phyloP scores from a whole-genome alignment of 2,797 vertebrate species.

The Chelmon rostratus region DNA sequence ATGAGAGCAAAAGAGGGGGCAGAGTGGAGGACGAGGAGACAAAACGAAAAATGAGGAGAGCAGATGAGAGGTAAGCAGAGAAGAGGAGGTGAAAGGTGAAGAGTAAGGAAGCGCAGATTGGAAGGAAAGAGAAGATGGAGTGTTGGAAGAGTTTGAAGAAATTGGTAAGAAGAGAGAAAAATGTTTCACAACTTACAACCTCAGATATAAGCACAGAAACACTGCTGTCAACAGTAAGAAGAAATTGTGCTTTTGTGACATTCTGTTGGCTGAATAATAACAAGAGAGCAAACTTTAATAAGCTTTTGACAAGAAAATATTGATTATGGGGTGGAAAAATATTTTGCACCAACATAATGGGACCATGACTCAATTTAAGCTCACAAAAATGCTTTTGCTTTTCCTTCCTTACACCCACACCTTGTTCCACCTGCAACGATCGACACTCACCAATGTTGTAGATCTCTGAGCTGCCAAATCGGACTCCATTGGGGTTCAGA shows the following conservation, averaged over 20 bases:
- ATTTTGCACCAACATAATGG: neutral
- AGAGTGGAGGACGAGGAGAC: slow-evolving; percentile 16
- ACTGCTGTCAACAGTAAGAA: neutral
- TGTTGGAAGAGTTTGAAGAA: slow-evolving; percentile 14
- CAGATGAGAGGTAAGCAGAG: slow-evolving; percentile 18
- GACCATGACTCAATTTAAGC: neutral
- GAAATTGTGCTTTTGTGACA: neutral
- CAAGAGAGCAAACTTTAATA: slow-evolving; percentile 1
- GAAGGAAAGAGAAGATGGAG: neutral
- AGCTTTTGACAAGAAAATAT: neutral
- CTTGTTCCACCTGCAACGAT: slow-evolving; percentile 2
- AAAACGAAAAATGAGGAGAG: slow-evolving; percentile 24
- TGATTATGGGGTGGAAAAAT: neutral
- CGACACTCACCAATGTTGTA: slow-evolving; percentile 94
- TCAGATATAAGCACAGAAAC: slow-evolving; percentile 16
- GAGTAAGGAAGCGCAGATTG: slow-evolving; percentile 13
- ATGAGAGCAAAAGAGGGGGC: slow-evolving; percentile 25
- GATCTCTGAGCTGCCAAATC: slow-evolving; percentile 98
- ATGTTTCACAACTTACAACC: neutral
- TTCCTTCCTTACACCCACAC: neutral
- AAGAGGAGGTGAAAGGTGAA: slow-evolving; percentile 23
- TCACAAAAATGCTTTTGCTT: neutral
- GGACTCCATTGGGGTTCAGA: slow-evolving; percentile 96
- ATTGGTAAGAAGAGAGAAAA: neutral
- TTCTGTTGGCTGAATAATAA: neutral